Conservation (phyloP, 1,140 invertebrate genomes). For the Liolophura sinensis region DNA sequence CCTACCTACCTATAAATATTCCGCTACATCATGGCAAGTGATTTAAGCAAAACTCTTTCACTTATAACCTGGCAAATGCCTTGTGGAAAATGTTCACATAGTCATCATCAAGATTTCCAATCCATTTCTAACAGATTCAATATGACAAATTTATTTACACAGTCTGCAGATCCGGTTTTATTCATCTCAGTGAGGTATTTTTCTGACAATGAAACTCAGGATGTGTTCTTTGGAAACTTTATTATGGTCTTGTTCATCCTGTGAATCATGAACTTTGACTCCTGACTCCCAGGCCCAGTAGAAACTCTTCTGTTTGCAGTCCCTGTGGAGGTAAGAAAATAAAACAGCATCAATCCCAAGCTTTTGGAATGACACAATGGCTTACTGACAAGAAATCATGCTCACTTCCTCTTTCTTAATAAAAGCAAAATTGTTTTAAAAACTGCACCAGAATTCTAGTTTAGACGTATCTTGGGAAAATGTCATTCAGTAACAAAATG, state of each 20-base stretch:
- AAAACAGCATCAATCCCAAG: neutral
- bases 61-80: too few species aligned
- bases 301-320: slow-evolving; percentile 31
- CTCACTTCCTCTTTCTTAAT: neutral
- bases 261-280: slow-evolving; percentile 39
- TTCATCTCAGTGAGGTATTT: too few species aligned
- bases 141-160: too few species aligned
- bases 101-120: too few species aligned
- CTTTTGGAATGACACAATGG: neutral
- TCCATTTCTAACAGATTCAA: too few species aligned
- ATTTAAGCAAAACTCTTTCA: too few species aligned
- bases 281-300: slow-evolving; percentile 34
- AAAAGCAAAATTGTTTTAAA: neutral
- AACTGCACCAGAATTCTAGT: too few species aligned
- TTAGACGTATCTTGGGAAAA: neutral
- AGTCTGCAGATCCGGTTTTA: too few species aligned
- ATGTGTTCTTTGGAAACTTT: slow-evolving; percentile 23
- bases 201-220: neutral
- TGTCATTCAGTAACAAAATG: too few species aligned
- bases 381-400: neutral
- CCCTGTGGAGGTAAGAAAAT: slow-evolving; percentile 25
- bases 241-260: slow-evolving; percentile 16
- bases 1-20: too few species aligned
- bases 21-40: too few species aligned
- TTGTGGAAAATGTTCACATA: too few species aligned